Evolutionary conservation across 2,113 vertebrate genomes (phyloP).

Genomic region (Bostrychus sinensis): DNA sequence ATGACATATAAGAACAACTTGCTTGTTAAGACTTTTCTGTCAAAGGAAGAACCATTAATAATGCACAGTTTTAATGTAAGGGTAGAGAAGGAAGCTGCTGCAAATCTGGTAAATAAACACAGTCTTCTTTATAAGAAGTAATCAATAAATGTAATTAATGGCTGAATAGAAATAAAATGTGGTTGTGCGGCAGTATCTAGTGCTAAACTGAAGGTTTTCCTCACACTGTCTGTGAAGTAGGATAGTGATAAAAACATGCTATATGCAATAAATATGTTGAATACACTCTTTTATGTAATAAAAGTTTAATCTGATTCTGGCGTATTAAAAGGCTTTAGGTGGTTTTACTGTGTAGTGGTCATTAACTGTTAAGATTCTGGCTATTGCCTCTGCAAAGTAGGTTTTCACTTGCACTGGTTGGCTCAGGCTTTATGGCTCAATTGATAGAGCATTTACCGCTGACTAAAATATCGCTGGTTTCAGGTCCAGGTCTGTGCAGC

Average conservation of each 20-base stretch:
- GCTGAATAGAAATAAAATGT: too few relatives aligned
- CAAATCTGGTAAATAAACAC: not conserved
- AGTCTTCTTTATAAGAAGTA: not conserved
- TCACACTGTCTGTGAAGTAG: not conserved
- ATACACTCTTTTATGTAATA: not conserved
- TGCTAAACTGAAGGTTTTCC: too few relatives aligned
- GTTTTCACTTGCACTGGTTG: not conserved
- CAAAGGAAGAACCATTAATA: constrained; percentile 54
- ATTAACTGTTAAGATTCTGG: not conserved
- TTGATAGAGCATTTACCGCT: too few relatives aligned
- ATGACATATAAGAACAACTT: constrained; percentile 20
- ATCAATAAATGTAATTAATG: not conserved
- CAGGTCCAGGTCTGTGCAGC: too few relatives aligned
- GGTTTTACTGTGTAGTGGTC: not conserved
- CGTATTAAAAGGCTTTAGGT: not conserved
- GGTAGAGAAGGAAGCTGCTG: constrained; percentile 2
- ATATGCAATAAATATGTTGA: not conserved
- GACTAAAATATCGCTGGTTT: too few relatives aligned
- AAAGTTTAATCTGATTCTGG: not conserved
- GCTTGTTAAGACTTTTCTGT: constrained; percentile 33
- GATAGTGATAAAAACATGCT: not conserved
- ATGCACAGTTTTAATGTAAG: constrained; percentile 46
- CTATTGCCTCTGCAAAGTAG: not conserved
- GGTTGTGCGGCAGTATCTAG: too few relatives aligned
- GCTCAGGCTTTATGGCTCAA: too few relatives aligned